Percentiles rank a stretch among this genome's conserved stretches.
These are phyloP conservation scores for Hippoglossus stenolepis DNA, from an alignment of 2,113 vertebrate species.

Conservation along the genomic window DNA sequence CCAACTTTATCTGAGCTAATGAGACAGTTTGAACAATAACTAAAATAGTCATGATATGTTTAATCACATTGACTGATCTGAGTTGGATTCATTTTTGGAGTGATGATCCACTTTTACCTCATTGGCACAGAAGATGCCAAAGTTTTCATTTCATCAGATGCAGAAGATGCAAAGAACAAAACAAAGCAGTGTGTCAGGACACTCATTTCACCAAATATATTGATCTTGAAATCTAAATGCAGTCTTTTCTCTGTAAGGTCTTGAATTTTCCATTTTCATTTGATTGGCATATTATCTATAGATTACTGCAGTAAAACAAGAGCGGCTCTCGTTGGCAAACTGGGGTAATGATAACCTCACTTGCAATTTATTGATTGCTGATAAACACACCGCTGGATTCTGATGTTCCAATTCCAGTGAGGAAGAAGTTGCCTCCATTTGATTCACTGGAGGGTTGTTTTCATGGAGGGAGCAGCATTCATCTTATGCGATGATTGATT, in stretches of 20 bases:
- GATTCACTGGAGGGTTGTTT: conserved; percentile 42
- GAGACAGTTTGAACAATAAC: neutral
- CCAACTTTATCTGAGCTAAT: too few species aligned
- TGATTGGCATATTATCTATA: conserved; percentile 1
- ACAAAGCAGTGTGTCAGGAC: neutral
- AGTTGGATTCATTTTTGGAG: neutral
- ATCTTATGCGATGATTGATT: conserved; percentile 62
- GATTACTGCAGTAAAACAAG: conserved; percentile 34
- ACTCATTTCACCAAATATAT: neutral
- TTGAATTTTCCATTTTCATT: conserved; percentile 5
- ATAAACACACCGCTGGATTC: conserved; percentile 20
- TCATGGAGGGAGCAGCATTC: conserved; percentile 39
- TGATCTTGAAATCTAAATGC: conserved; percentile 10
- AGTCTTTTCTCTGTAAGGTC: conserved; percentile 12
- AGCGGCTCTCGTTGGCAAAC: conserved; percentile 18
- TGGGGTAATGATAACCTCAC: conserved; percentile 26
- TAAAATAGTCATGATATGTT: too few species aligned
- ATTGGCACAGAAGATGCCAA: neutral
- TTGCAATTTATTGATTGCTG: conserved; percentile 50
- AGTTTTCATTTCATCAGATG: neutral
- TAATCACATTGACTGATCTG: too few species aligned
- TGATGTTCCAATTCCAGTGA: neutral
- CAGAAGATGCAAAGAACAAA: neutral
- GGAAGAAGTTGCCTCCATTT: conserved; percentile 1
- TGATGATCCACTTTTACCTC: conserved; percentile 3